Evolutionary conservation across 35 echinoderm and acorn worm genomes (phyloP).

Genomic region (Ophiothrix spiculata): DNA sequence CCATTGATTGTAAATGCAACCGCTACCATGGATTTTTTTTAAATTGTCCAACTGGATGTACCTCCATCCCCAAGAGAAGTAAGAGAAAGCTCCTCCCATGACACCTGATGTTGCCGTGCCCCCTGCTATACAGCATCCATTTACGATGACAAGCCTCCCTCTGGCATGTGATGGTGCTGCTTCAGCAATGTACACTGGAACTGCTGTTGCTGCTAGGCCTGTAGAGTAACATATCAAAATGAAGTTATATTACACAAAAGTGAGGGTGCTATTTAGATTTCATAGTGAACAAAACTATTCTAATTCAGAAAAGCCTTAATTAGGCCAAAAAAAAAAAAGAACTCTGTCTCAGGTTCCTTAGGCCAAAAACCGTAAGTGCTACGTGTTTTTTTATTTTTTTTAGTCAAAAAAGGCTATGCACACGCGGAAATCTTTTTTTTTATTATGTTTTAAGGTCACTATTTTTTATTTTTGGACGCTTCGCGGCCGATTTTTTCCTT

Average conservation of each 20-base stretch:
- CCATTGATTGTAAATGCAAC: no score
- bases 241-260: background rate
- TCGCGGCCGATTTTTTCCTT: no score
- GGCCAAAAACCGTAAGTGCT: no score
- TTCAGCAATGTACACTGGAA: slow-evolving; percentile 98
- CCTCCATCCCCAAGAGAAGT: slow-evolving; percentile 92
- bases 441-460: no score
- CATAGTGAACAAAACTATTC: background rate
- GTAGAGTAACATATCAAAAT: background rate
- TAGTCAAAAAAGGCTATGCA: no score
- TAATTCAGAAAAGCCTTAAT: background rate
- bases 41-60: no score
- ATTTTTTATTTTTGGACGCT: no score
- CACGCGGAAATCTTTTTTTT: no score
- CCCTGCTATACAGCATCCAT: slow-evolving; percentile 74
- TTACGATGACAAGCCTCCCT: slow-evolving; percentile 74
- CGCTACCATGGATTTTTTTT: no score
- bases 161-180: slow-evolving; percentile 62
- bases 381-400: no score
- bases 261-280: background rate
- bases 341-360: no score
- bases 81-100: slow-evolving; percentile 78
- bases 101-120: slow-evolving; percentile 70
- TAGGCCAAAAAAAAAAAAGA: background rate
- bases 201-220: slow-evolving; percentile 94